phyloP scores from a whole-genome alignment of 2,113 vertebrate species.

The Strix uralensis region DNA sequence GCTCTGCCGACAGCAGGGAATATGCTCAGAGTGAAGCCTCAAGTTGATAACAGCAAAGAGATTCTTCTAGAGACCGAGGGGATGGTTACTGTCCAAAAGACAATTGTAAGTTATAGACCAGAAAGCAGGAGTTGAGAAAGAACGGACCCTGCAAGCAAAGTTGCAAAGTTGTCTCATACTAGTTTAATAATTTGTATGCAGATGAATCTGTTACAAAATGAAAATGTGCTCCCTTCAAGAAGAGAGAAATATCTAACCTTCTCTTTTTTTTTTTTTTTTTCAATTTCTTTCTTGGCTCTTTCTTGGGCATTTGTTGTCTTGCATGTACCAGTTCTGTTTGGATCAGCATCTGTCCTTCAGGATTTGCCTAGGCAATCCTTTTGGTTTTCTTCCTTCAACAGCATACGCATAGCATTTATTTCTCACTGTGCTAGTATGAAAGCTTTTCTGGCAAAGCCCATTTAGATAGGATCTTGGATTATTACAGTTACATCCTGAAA shows the following conservation, averaged over 20 bases:
- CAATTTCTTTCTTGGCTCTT: neutral
- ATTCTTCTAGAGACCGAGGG: neutral
- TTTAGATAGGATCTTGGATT: neutral
- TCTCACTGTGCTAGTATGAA: neutral
- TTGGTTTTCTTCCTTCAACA: neutral
- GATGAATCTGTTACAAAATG: neutral
- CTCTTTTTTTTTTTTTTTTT: accelerated
- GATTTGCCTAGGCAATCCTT: neutral
- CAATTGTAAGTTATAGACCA: neutral
- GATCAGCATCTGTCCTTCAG: neutral
- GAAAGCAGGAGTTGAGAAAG: neutral
- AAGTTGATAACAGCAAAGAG: neutral
- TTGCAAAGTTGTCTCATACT: neutral
- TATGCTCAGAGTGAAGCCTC: neutral
- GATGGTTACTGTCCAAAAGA: neutral
- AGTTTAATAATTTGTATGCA: neutral
- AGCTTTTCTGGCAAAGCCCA: neutral
- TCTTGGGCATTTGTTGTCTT: neutral
- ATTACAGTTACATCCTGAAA: neutral
- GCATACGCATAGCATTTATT: neutral
- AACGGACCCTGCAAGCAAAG: neutral
- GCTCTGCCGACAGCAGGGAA: neutral
- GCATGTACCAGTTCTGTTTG: neutral
- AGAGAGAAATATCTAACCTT: neutral
- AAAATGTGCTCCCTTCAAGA: neutral